Evolutionary conservation across 2,888 invertebrate genomes (phyloP).

Genomic region (Nemapogon koenigi): DNA sequence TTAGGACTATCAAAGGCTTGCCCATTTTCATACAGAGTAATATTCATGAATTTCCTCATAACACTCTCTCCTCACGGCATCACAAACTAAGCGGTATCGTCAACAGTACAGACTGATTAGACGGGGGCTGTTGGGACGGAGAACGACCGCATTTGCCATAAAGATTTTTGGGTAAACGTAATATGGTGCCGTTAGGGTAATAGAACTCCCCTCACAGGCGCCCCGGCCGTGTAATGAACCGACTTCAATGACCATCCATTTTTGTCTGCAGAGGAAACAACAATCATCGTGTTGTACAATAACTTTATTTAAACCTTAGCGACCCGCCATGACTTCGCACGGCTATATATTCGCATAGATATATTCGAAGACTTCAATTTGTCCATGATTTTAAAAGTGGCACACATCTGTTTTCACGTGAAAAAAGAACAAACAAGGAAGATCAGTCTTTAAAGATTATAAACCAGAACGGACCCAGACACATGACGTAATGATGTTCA

Average conservation of each 20-base stretch:
- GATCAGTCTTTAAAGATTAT: too few relatives aligned
- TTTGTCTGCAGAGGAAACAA: conserved; percentile 9
- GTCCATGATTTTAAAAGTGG: too few relatives aligned
- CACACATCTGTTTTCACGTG: too few relatives aligned
- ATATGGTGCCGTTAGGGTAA: conserved; percentile 57
- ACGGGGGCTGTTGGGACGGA: conserved; percentile 36
- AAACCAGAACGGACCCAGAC: too few relatives aligned
- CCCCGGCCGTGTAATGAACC: conserved; percentile 4
- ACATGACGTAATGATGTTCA: too few relatives aligned
- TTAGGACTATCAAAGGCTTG: too few relatives aligned
- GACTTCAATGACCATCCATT: conserved; percentile 9
- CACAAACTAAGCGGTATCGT: conserved; percentile 6
- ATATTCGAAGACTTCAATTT: too few relatives aligned
- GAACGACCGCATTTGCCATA: conserved; percentile 28
- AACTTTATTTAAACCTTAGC: background rate
- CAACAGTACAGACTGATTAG: conserved; percentile 47
- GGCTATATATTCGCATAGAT: too few relatives aligned
- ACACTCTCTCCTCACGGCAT: conserved; percentile 3
- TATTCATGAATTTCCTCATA: too few relatives aligned
- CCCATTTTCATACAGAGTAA: too few relatives aligned
- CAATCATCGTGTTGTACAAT: background rate
- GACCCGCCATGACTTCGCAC: too few relatives aligned
- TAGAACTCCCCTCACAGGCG: conserved; percentile 30
- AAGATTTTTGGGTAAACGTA: conserved; percentile 55
- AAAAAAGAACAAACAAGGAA: too few relatives aligned